Evolutionary conservation across 2,113 vertebrate species (phyloP).

Genomic region (Odontophorus gujanensis): DNA sequence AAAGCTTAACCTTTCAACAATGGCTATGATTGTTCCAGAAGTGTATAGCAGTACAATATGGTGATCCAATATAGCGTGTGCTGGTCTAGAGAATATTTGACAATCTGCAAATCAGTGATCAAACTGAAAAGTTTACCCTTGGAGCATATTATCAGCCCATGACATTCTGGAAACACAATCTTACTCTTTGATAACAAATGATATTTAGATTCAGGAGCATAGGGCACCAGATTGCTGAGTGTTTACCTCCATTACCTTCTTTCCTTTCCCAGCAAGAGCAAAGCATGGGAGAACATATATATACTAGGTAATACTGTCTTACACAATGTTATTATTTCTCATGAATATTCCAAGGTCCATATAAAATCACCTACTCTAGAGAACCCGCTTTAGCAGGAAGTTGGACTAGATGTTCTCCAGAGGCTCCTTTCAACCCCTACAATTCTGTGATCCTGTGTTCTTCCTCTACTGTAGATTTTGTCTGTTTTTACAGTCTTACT

Average conservation of each 20-base stretch:
- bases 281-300: neutral
- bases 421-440: no score
- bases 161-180: neutral
- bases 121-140: neutral
- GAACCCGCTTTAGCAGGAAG: no score
- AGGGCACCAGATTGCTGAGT: no score
- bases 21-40: neutral
- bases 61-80: fast-evolving
- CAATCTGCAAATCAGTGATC: neutral
- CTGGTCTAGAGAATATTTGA: neutral
- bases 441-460: neutral
- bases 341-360: neutral
- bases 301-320: neutral
- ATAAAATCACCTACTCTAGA: neutral
- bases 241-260: no score
- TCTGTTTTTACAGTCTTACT: no score
- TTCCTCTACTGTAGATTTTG: neutral
- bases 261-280: neutral
- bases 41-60: neutral
- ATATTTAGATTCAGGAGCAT: neutral
- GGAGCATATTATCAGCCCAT: neutral
- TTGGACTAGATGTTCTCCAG: no score
- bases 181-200: neutral
- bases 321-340: neutral
- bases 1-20: neutral